Percentiles rank a stretch among this genome's conserved stretches.
These are phyloP conservation scores for Orycteropus afer DNA, from an alignment of 2,113 vertebrate species.

Conservation along the genomic window DNA sequence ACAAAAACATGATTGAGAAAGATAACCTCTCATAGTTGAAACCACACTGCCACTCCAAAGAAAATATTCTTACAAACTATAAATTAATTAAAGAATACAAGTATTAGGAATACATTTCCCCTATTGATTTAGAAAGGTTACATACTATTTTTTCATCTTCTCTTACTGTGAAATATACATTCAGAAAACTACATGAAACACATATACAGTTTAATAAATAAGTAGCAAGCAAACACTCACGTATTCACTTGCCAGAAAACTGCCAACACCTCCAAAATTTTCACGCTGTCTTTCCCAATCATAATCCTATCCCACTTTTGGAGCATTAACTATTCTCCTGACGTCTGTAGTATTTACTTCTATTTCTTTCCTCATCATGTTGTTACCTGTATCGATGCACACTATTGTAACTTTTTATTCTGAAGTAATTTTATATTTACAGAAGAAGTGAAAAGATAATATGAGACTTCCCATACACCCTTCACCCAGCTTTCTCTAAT, in stretches of 20 bases:
- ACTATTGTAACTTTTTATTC: constrained; percentile 20
- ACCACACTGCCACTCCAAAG: neutral
- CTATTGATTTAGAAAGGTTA: constrained; percentile 17
- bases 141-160: constrained; percentile 7
- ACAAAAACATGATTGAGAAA: constrained; percentile 82
- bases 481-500: constrained; percentile 32
- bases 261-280: neutral
- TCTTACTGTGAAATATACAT: constrained; percentile 22
- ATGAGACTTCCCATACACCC: neutral
- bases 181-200: neutral
- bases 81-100: constrained; percentile 37
- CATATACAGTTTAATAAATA: constrained; percentile 38
- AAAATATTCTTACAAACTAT: constrained; percentile 34
- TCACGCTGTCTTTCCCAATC: neutral
- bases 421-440: constrained; percentile 35
- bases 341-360: neutral
- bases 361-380: constrained; percentile 49
- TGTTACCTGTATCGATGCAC: neutral
- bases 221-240: neutral
- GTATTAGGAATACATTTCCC: constrained; percentile 16
- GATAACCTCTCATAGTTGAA: constrained; percentile 42
- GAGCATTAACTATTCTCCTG: neutral
- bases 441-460: neutral
- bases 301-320: neutral
- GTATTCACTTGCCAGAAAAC: neutral